These are phyloP conservation scores for Halyomorpha halys DNA, from an alignment of 1,140 invertebrate genomes.

Conservation along the genomic window DNA sequence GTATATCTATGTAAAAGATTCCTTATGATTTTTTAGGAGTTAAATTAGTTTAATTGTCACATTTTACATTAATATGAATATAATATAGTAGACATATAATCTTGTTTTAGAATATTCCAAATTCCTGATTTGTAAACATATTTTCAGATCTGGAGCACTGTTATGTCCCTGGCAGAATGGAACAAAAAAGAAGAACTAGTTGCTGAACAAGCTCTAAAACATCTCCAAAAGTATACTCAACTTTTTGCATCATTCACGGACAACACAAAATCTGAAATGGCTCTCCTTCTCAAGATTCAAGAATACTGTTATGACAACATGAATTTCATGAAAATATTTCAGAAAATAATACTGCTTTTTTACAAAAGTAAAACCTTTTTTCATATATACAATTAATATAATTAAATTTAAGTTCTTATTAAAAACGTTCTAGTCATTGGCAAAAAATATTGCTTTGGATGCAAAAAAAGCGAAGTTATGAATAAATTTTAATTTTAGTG, in stretches of 20 bases:
- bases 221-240: constrained; percentile 72
- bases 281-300: constrained; percentile 81
- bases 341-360: constrained; percentile 90
- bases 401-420: not conserved
- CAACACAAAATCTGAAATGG: constrained; percentile 72
- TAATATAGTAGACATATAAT: too few relatives aligned
- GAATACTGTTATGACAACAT: constrained; percentile 98
- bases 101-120: too few relatives aligned
- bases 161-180: constrained; percentile 93
- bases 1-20: too few relatives aligned
- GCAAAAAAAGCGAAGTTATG: too few relatives aligned
- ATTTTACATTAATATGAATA: too few relatives aligned
- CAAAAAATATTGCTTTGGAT: too few relatives aligned
- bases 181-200: constrained; percentile 96
- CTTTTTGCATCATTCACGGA: constrained; percentile 77
- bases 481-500: too few relatives aligned
- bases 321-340: constrained; percentile 97
- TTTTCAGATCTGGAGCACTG: constrained; percentile 77
- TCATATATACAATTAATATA: not conserved
- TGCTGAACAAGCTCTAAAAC: constrained; percentile 86
- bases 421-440: not conserved
- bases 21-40: too few relatives aligned
- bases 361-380: constrained; percentile 65
- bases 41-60: too few relatives aligned
- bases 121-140: too few relatives aligned